Conservation (phyloP, 2,888 invertebrate species). For the Macrophya alboannulata region DNA sequence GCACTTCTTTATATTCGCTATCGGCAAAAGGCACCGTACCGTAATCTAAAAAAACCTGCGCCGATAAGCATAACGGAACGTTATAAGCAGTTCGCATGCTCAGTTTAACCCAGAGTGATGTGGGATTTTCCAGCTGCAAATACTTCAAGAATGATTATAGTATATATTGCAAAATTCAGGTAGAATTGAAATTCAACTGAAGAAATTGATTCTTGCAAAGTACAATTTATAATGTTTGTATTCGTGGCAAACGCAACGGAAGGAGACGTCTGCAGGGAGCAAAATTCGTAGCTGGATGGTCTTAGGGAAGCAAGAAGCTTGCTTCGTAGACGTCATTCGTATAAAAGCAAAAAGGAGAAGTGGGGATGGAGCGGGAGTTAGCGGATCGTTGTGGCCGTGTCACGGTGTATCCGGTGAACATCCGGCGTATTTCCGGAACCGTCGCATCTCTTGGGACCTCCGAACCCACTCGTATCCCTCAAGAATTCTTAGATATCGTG, state of each 20-base stretch:
- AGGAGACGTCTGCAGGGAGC: background rate
- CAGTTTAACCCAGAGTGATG: constrained; percentile 18
- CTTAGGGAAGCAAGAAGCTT: constrained; percentile 17
- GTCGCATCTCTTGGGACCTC: constrained; percentile 38
- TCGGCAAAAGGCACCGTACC: constrained; percentile 21
- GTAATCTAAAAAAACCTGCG: constrained; percentile 37
- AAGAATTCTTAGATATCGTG: constrained; percentile 3
- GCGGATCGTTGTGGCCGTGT: constrained; percentile 30
- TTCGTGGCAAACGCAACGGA: constrained; percentile 25
- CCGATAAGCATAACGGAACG: constrained; percentile 41
- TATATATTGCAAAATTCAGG: background rate
- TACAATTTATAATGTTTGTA: background rate
- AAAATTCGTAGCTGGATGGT: constrained; percentile 36
- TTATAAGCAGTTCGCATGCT: constrained; percentile 29
- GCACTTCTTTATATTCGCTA: constrained; percentile 27
- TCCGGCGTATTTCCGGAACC: constrained; percentile 52
- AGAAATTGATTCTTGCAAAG: background rate
- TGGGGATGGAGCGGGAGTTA: background rate
- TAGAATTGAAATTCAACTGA: background rate
- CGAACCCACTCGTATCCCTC: constrained; percentile 14
- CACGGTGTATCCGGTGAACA: constrained; percentile 51
- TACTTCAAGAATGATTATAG: background rate
- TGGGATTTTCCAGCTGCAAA: background rate
- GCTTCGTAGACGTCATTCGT: constrained; percentile 22
- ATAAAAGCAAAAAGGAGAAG: background rate